A percentile compares a stretch with the other conserved stretches of the same genome.
Conservation (phyloP, 2,888 invertebrate species). For the Electrophaes corylata region DNA sequence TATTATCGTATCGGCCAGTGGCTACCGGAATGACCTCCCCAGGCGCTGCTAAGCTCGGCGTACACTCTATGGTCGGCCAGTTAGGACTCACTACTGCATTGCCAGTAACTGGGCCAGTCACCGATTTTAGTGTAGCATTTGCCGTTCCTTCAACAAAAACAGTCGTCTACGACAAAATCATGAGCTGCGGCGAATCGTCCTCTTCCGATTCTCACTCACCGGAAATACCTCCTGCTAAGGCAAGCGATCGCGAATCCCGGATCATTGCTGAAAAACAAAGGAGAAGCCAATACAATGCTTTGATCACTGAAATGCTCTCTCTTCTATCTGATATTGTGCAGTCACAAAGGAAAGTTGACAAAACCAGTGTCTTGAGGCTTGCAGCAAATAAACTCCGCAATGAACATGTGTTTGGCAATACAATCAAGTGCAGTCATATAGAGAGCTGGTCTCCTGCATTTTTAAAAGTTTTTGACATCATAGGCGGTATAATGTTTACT, state of each 20-base stretch:
- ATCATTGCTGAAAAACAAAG: constrained; percentile 96
- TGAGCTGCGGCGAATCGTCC: constrained; percentile 66
- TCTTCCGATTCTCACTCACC: constrained; percentile 76
- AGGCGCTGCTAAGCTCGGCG: constrained; percentile 54
- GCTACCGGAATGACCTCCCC: constrained; percentile 62
- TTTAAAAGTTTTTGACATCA: constrained; percentile 86
- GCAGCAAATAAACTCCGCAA: constrained; percentile 94
- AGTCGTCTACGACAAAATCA: constrained; percentile 52
- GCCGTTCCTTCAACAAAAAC: constrained; percentile 54
- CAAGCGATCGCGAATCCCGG: constrained; percentile 91
- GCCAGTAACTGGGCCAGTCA: constrained; percentile 39
- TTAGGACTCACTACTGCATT: constrained; percentile 43
- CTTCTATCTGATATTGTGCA: constrained; percentile 93
- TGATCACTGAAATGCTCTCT: constrained; percentile 91
- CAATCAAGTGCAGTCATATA: constrained; percentile 74
- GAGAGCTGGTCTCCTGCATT: constrained; percentile 84
- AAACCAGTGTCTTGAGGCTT: constrained; percentile 94
- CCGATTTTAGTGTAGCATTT: constrained; percentile 61
- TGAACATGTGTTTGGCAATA: constrained; percentile 87
- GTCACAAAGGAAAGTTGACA: constrained; percentile 94
- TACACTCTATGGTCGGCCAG: constrained; percentile 58
- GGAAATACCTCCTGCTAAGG: constrained; percentile 71
- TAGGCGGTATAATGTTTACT: constrained; percentile 92
- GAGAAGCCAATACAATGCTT: constrained; percentile 93
- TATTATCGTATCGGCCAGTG: constrained; percentile 43